Percentiles rank a stretch among this genome's conserved stretches.
Evolutionary conservation across 2,888 invertebrate species (phyloP).

Genomic region (Sinelater perroti): DNA sequence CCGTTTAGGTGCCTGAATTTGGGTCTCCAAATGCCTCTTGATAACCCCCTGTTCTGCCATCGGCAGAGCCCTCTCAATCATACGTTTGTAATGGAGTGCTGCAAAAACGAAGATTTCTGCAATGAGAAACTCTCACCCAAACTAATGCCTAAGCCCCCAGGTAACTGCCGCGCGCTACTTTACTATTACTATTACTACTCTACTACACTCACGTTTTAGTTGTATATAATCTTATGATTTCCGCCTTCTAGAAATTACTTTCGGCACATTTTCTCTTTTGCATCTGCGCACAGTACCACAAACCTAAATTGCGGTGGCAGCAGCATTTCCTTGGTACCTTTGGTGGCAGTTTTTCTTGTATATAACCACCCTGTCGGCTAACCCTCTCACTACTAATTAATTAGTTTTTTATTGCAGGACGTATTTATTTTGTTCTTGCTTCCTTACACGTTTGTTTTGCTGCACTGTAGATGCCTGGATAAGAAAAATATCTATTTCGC

Average conservation of each 20-base stretch:
- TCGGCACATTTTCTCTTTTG: slow-evolving; percentile 31
- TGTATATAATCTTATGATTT: slow-evolving; percentile 43
- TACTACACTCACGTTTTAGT: slow-evolving; percentile 14
- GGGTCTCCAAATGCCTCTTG: slow-evolving; percentile 77
- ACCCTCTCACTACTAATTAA: slow-evolving; percentile 29
- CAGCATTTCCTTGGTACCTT: slow-evolving; percentile 27
- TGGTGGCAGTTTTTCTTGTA: slow-evolving; percentile 34
- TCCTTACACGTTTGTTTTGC: slow-evolving; percentile 43
- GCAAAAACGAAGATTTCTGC: slow-evolving; percentile 79
- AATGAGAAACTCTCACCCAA: slow-evolving; percentile 75
- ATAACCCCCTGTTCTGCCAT: slow-evolving; percentile 85
- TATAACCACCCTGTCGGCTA: slow-evolving; percentile 21
- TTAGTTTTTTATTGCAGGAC: slow-evolving; percentile 25
- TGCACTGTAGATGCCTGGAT: slow-evolving; percentile 51
- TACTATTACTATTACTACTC: too few relatives aligned
- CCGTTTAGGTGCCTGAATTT: slow-evolving; percentile 77
- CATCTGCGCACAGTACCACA: slow-evolving; percentile 16
- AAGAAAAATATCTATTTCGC: slow-evolving; percentile 44
- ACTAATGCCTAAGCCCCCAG: slow-evolving; percentile 73
- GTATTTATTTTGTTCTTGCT: background rate
- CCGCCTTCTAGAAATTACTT: slow-evolving; percentile 15
- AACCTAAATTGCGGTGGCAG: slow-evolving; percentile 28
- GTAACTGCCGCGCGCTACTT: too few relatives aligned
- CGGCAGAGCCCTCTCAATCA: slow-evolving; percentile 78
- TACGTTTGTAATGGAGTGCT: slow-evolving; percentile 83